Base-by-base conservation (phyloP, 2,888 invertebrate species). In the Watsonalla cultraria region DNA sequence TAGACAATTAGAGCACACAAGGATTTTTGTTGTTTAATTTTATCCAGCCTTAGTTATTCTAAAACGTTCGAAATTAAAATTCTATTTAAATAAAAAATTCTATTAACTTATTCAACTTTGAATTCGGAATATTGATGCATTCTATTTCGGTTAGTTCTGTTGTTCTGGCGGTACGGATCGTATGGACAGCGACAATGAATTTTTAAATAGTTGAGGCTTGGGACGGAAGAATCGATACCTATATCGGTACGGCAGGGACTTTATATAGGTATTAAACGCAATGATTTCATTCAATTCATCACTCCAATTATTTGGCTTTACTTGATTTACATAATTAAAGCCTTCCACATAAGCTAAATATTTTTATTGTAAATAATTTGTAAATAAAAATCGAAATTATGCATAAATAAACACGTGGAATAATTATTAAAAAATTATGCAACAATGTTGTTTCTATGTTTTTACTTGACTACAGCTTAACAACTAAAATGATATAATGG, bases 191-290 rank as follows among this genome's bases (percentile, higher is more conserved):
- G 84, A 74, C 74, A 75, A 85, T 90, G 82, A 87, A 86, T 88
- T 82, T 87, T 88, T 88, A 81, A 89, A 84, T 81, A 84, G 81
- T 79, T 68, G 75, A 76, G 79, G 80, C 81, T 76, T 75, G 82
- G 89, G 88, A 89, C 89, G 88, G 87, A 87, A 74, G 72, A 83
- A 87, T 90, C 88, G 76, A 89, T 90, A 89, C 76, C 74, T 73
- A 64, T 67, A 35, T 42, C 74, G 71, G 75, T 68, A 78, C 74
- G 79, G 80, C 77, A 78, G 80, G 80, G 78, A 79, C 78, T 82
- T 62, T 60, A 59, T 37, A 49, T 49, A 68, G 61, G 66, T 63
- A 70, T 61, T 69, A 64, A 64, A 58, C 58, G 61, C 62, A 47
- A 53, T 48, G 45, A 13, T 35, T 53, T 9, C 11, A 42, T 42